Evolutionary conservation across 1,140 invertebrate genomes (phyloP).

Genomic region (Propsilocerus akamusi): DNA sequence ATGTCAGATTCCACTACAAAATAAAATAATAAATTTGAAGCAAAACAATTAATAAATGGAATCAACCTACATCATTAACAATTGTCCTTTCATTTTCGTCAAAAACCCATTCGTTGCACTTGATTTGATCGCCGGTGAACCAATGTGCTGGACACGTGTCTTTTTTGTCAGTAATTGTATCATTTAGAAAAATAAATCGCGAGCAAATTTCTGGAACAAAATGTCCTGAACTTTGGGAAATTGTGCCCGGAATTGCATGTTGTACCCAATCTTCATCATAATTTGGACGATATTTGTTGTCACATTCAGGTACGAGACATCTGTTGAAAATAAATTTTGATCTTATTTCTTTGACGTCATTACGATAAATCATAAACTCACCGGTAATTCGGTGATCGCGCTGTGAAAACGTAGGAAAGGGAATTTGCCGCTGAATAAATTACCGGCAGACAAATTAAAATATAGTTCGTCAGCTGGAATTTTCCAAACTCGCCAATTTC

Average conservation of each 20-base stretch:
- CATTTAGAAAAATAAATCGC: slow-evolving; percentile 9
- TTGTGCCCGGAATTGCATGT: slow-evolving; percentile 23
- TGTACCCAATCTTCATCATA: slow-evolving; percentile 26
- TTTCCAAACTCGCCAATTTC: slow-evolving; percentile 36
- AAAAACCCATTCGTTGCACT: slow-evolving; percentile 30
- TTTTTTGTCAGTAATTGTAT: not conserved
- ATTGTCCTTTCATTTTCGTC: slow-evolving; percentile 29
- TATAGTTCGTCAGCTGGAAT: slow-evolving; percentile 33
- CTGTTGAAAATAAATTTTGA: slow-evolving; percentile 14
- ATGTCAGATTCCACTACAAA: slow-evolving; percentile 33
- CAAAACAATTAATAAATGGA: not conserved
- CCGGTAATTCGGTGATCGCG: slow-evolving; percentile 32
- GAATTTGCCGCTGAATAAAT: slow-evolving; percentile 35
- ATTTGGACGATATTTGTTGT: slow-evolving; percentile 14
- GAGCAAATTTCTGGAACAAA: slow-evolving; percentile 16
- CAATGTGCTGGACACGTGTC: slow-evolving; percentile 15
- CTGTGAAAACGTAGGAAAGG: slow-evolving; percentile 38
- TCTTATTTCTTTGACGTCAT: not conserved
- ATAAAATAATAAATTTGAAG: slow-evolving; percentile 5
- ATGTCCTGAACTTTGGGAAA: slow-evolving; percentile 11
- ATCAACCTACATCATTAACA: slow-evolving; percentile 28
- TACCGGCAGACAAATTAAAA: slow-evolving; percentile 34
- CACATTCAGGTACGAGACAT: slow-evolving; percentile 31
- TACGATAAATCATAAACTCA: too few species aligned
- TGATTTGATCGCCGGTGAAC: slow-evolving; percentile 16